These are phyloP conservation scores for Bettongia penicillata DNA, from an alignment of 2,113 vertebrate genomes.

Conservation along the genomic window DNA sequence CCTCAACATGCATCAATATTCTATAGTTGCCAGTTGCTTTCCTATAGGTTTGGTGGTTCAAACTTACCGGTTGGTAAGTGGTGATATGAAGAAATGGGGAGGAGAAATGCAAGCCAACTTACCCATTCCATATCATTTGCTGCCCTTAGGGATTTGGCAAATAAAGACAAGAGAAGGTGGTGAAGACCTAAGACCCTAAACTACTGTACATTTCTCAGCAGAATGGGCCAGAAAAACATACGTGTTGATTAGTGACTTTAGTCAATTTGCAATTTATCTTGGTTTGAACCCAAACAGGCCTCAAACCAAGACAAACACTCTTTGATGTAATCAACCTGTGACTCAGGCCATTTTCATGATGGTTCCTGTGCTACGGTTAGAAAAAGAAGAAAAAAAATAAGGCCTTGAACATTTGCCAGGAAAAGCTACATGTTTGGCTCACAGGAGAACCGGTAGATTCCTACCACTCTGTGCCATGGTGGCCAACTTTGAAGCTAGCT, in stretches of 20 bases:
- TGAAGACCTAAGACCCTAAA: conserved; percentile 65
- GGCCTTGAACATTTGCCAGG: conserved; percentile 80
- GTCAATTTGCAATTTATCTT: conserved; percentile 82
- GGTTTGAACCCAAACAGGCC: conserved; percentile 85
- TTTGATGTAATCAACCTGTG: conserved; percentile 82
- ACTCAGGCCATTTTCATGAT: conserved; percentile 77
- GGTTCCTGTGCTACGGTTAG: conserved; percentile 72
- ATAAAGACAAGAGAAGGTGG: conserved; percentile 73
- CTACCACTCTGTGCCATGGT: conserved; percentile 52
- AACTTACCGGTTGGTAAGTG: not conserved
- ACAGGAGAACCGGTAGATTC: conserved; percentile 52
- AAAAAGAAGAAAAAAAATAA: conserved; percentile 68
- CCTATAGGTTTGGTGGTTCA: not conserved
- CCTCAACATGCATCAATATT: not conserved
- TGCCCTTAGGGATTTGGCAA: conserved; percentile 59
- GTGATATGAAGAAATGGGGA: not conserved
- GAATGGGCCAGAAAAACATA: conserved; percentile 62
- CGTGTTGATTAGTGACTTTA: conserved; percentile 68
- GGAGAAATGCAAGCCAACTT: not conserved
- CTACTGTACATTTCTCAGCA: conserved; percentile 67
- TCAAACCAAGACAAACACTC: conserved; percentile 85
- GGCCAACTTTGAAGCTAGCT: not conserved
- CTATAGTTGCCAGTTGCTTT: not conserved
- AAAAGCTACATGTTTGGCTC: conserved; percentile 65
- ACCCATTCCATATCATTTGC: not conserved